These are phyloP conservation scores for Elmis aenea DNA, from an alignment of 2,888 invertebrate species.

Conservation along the genomic window DNA sequence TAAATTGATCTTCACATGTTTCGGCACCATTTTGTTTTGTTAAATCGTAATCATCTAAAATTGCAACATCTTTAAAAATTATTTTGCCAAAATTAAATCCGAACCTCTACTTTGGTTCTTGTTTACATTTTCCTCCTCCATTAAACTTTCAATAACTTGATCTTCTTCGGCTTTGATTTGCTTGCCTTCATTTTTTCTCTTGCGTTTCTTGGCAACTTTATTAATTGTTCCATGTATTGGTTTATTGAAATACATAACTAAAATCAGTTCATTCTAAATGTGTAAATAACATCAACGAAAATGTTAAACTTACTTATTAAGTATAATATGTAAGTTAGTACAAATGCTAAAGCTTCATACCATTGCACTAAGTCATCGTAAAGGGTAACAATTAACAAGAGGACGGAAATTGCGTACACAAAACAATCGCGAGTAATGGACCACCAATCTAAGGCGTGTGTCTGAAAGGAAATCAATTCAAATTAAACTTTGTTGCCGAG, in stretches of 20 bases:
- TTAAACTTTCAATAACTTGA: neutral
- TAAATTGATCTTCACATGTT: no score
- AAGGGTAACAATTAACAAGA: conserved; percentile 60
- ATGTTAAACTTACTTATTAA: conserved; percentile 51
- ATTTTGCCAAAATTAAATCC: neutral
- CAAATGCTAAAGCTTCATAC: conserved; percentile 66
- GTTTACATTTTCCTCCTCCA: neutral
- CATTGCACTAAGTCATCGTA: conserved; percentile 65
- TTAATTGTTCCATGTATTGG: no score
- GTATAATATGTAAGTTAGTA: conserved; percentile 64
- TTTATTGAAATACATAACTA: conserved; percentile 13
- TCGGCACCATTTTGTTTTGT: no score
- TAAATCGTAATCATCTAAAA: no score
- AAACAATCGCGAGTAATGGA: conserved; percentile 65
- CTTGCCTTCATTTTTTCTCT: neutral
- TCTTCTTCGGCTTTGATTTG: neutral
- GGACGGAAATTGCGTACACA: conserved; percentile 63
- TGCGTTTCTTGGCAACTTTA: neutral
- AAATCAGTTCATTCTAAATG: neutral
- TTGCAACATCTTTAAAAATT: neutral
- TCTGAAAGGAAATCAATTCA: conserved; percentile 49
- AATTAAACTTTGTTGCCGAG: no score
- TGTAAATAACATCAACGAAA: neutral
- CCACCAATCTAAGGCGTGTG: conserved; percentile 64
- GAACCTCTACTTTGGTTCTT: no score